These are phyloP conservation scores for Crax fasciolata DNA, from an alignment of 2,797 vertebrate genomes.

Conservation along the genomic window DNA sequence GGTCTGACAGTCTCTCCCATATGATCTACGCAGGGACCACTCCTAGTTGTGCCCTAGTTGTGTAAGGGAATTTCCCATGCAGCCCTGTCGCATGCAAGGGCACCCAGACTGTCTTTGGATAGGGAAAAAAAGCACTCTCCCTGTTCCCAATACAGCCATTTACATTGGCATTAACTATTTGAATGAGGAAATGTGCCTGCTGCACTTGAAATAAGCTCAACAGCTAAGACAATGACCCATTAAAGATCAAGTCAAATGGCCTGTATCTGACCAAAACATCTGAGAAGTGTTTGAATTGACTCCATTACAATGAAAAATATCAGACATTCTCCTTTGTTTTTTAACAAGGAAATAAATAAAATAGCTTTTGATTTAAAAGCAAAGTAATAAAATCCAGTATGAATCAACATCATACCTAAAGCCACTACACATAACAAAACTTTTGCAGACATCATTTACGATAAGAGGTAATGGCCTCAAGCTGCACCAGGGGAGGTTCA, in stretches of 20 bases:
- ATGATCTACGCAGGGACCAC: neutral
- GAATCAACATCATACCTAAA: neutral
- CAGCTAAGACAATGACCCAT: neutral
- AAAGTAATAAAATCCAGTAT: neutral
- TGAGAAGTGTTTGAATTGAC: neutral
- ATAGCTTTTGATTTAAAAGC: neutral
- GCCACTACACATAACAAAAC: neutral
- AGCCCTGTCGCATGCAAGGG: neutral
- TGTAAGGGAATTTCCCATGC: neutral
- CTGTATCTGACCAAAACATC: neutral
- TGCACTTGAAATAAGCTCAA: constrained; percentile 12
- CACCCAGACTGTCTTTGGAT: neutral
- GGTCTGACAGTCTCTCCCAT: neutral
- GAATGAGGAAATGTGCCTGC: neutral
- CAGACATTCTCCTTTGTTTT: neutral
- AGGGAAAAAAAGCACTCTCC: neutral
- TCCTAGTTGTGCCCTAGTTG: neutral
- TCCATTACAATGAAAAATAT: neutral
- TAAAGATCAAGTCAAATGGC: constrained; percentile 24
- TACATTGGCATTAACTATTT: neutral
- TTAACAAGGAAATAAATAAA: no score
- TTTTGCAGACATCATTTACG: neutral
- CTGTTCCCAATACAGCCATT: neutral
- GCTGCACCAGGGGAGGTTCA: no score
- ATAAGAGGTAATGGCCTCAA: neutral